Evolutionary conservation across 37 sponge, comb jelly and placozoan species (phyloP).

Genomic region (Halisarca cf. caerulea): DNA sequence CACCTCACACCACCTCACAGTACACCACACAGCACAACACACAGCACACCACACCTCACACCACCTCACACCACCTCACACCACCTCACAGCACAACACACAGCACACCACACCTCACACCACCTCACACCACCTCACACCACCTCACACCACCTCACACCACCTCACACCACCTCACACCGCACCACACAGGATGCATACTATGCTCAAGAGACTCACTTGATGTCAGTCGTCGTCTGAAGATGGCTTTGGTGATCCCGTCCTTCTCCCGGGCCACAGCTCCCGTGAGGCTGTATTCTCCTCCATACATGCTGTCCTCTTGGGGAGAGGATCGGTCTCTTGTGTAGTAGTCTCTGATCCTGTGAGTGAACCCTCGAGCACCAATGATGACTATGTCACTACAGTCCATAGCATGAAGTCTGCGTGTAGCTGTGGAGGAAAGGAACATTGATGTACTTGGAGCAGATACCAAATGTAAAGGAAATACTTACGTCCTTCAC

Average conservation of each 20-base stretch:
- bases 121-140: no score
- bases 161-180: no score
- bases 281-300: slow-evolving; percentile 55
- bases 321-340: slow-evolving; percentile 70
- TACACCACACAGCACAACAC: no score
- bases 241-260: slow-evolving; percentile 56
- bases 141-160: no score
- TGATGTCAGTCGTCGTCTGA: slow-evolving; percentile 38
- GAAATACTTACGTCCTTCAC: not conserved
- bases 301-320: slow-evolving; percentile 63
- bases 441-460: no score
- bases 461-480: no score
- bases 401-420: slow-evolving; percentile 76
- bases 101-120: no score
- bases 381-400: slow-evolving; percentile 68
- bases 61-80: no score
- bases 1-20: no score
- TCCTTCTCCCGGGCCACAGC: slow-evolving; percentile 59
- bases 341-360: slow-evolving; percentile 80
- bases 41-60: no score
- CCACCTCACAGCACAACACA: no score
- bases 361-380: slow-evolving; percentile 43
- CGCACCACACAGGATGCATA: no score
- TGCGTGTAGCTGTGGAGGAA: not conserved
- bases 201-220: slow-evolving; percentile 7